Conservation (phyloP, 2,797 vertebrate species). For the Microhierax caerulescens region DNA sequence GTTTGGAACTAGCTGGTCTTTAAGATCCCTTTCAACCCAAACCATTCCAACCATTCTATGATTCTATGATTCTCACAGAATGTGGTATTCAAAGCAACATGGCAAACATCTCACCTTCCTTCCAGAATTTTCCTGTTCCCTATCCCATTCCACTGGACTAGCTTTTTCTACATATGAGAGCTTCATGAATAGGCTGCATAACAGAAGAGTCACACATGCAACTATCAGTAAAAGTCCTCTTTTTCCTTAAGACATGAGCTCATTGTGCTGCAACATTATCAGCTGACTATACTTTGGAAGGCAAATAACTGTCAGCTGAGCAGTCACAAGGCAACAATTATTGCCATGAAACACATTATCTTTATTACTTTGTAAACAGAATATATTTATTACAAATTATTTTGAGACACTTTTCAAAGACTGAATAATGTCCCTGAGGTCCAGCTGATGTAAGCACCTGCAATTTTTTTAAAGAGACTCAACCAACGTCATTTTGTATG, state of each 20-base stretch:
- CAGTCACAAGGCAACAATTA: neutral
- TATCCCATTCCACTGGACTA: rapidly evolving
- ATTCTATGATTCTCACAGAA: neutral
- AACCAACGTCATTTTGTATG: neutral
- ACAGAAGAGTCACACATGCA: neutral
- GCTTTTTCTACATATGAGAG: neutral
- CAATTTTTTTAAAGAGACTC: neutral
- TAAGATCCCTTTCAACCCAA: too few species aligned
- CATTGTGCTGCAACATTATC: neutral
- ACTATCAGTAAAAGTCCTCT: neutral
- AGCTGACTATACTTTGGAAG: neutral
- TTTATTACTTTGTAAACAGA: neutral
- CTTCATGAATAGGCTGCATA: neutral
- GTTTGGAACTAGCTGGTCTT: too few species aligned
- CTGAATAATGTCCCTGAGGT: neutral
- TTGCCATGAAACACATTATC: neutral
- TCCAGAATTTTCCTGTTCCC: neutral
- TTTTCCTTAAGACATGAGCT: neutral
- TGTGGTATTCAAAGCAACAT: neutral
- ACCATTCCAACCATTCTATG: too few species aligned
- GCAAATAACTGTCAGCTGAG: neutral
- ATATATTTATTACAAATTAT: neutral
- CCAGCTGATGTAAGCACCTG: neutral
- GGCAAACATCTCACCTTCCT: neutral
- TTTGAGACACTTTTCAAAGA: neutral